Evolutionary conservation across 2,113 vertebrate genomes (phyloP), one percentile per base, ranked within the genome.

Genomic region (Lycocorax pyrrhopterus): DNA sequence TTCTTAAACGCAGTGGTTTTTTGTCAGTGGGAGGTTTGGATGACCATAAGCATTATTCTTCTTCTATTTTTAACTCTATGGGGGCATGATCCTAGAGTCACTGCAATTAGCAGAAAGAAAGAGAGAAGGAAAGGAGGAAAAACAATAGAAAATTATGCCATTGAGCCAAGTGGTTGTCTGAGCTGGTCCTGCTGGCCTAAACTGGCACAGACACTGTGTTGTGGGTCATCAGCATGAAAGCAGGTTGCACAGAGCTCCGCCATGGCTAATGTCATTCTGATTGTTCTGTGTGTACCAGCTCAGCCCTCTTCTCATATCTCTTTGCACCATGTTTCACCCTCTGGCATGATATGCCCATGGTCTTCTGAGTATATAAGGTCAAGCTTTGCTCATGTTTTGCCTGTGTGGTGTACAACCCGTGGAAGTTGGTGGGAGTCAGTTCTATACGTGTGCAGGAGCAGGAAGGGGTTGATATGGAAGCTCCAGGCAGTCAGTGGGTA

Each of bases 361-460:
- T 49, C 25, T 68, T 59, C 39, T 47, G 27, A 35, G 44, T 46
- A 3, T 37, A 2, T 23, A 52, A 60, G 32, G 23, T 60, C 13
- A 49, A 7, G 9, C 8, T 78, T 55, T 72, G 79, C 27, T 69
- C 7, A 0, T 1, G 1, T 46, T 94, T 67, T 58, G 43, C 19
- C 60, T 79, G 7, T 16, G 3, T 51, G 25, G 7, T 68, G 26
- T 69, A 3, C 63, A 59, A 13, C 18, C 30, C 10, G 1, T 56
- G 35, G 51, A 41, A 67, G n/a, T 7, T 81, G 59, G 19, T 69
- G 84, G 20, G 30, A 55, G 13, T 79, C 49, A 44, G 41, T 55
- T 53, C 39, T 64, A 13, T 59, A 13, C 0, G 0, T 32, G 35
- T 37, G 29, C 47, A 32, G 56, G 25, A 75, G 25, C 21, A 51